Conservation (phyloP, 2,113 vertebrate genomes). For the Rissa tridactyla region DNA sequence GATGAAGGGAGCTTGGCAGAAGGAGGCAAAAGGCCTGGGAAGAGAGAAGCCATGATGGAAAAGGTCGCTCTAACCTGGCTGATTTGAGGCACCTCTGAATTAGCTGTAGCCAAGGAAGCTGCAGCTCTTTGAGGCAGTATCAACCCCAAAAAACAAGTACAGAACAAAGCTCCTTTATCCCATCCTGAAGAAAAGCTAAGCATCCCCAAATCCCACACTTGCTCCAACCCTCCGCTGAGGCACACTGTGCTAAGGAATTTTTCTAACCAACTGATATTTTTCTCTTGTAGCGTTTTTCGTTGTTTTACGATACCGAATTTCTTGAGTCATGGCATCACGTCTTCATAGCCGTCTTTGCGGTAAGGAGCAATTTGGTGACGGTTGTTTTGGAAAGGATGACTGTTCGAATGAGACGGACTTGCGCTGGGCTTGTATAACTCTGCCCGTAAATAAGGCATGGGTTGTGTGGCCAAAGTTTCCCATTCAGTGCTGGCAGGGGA, state of each 20-base stretch:
- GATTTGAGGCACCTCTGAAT: not conserved
- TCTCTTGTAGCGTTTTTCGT: not conserved
- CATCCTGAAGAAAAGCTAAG: not conserved
- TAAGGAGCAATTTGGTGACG: not conserved
- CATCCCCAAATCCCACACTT: not conserved
- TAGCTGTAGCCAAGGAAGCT: not conserved
- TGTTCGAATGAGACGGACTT: not conserved
- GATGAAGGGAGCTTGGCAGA: not conserved
- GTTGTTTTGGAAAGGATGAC: not conserved
- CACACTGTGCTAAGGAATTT: accelerated
- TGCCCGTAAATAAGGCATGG: not conserved
- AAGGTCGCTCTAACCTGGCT: accelerated
- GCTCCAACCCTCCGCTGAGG: not conserved
- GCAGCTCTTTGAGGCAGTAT: not conserved
- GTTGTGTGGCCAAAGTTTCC: not conserved
- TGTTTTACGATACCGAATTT: accelerated
- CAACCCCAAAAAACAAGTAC: not conserved
- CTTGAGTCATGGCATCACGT: accelerated
- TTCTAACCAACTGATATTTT: not conserved
- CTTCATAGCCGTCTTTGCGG: not conserved
- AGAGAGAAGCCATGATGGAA: not conserved
- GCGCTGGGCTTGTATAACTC: not conserved
- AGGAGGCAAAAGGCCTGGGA: not conserved
- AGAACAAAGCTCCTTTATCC: not conserved
- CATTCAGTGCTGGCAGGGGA: not conserved